These are phyloP conservation scores for Ceryle rudis DNA, from an alignment of 2,797 vertebrate genomes.

Conservation along the genomic window DNA sequence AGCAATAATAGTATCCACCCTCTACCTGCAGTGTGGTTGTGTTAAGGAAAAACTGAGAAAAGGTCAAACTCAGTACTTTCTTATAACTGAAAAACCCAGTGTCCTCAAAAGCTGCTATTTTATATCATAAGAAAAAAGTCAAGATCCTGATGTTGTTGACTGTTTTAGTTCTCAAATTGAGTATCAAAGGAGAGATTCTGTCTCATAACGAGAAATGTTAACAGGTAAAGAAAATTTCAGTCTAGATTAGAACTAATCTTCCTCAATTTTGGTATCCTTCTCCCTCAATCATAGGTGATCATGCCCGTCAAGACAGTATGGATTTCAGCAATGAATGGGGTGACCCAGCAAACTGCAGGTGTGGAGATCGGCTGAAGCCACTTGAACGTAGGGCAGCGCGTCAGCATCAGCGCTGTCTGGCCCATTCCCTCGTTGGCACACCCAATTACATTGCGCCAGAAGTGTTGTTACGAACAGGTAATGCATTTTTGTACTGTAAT, in stretches of 20 bases:
- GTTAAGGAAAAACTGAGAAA: not conserved
- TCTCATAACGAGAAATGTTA: not conserved
- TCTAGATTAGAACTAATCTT: not conserved
- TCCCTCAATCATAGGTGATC: constrained; percentile 81
- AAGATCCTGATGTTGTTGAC: not conserved
- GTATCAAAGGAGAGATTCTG: not conserved
- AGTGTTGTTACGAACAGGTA: constrained; percentile 93
- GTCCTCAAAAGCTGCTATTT: not conserved
- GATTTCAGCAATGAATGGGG: constrained; percentile 99
- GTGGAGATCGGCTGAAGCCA: constrained; percentile 93
- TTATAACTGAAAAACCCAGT: not conserved
- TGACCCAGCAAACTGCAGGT: constrained; percentile 90
- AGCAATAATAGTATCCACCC: not conserved
- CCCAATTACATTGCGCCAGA: constrained; percentile 98
- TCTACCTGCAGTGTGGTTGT: not conserved
- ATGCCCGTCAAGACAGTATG: constrained; percentile 97
- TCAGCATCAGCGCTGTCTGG: constrained; percentile 95
- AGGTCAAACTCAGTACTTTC: not conserved
- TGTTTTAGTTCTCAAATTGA: not conserved
- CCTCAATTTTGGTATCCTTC: not conserved
- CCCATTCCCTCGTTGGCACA: constrained; percentile 95
- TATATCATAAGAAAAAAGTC: not conserved
- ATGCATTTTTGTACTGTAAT: not conserved
- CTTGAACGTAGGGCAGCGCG: constrained; percentile 93
- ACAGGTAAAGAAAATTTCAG: accelerated